These are phyloP conservation scores for Plutella xylostella DNA, from an alignment of 2,888 invertebrate species.

Conservation along the genomic window DNA sequence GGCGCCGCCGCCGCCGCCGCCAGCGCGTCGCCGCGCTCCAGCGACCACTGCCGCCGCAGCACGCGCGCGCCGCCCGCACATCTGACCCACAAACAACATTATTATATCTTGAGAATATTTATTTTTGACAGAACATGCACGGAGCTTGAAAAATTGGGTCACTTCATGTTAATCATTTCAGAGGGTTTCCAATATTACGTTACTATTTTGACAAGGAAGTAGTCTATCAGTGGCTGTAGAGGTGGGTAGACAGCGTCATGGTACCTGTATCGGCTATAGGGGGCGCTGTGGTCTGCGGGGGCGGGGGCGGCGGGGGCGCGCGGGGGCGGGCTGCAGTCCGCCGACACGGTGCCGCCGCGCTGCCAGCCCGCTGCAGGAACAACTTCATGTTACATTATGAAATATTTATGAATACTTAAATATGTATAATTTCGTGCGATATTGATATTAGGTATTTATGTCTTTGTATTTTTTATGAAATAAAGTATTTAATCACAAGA, in stretches of 20 bases:
- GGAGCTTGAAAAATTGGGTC: too few relatives aligned
- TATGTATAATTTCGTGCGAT: too few relatives aligned
- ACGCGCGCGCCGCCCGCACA: slow-evolving; percentile 28
- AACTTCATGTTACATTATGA: not conserved
- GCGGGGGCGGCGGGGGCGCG: slow-evolving; percentile 20
- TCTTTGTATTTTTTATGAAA: not conserved
- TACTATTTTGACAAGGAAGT: not conserved
- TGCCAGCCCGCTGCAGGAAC: slow-evolving; percentile 26
- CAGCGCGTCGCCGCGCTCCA: slow-evolving; percentile 50
- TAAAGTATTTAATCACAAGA: too few relatives aligned
- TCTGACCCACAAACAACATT: slow-evolving; percentile 9
- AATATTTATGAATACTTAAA: too few relatives aligned
- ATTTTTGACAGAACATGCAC: too few relatives aligned
- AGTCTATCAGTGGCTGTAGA: not conserved
- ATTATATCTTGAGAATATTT: too few relatives aligned
- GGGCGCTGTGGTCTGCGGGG: slow-evolving; percentile 76
- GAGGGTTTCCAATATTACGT: not conserved
- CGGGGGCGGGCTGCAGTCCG: slow-evolving; percentile 42
- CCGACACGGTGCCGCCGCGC: slow-evolving; percentile 41
- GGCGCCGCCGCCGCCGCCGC: slow-evolving; percentile 37
- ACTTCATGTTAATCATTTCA: too few relatives aligned
- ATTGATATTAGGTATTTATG: too few relatives aligned
- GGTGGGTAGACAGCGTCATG: slow-evolving; percentile 63
- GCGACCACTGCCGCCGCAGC: slow-evolving; percentile 51
- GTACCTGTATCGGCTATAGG: slow-evolving; percentile 80